Base-by-base conservation (phyloP, 2,888 invertebrate genomes). In the Tricholauxania praeusta region DNA sequence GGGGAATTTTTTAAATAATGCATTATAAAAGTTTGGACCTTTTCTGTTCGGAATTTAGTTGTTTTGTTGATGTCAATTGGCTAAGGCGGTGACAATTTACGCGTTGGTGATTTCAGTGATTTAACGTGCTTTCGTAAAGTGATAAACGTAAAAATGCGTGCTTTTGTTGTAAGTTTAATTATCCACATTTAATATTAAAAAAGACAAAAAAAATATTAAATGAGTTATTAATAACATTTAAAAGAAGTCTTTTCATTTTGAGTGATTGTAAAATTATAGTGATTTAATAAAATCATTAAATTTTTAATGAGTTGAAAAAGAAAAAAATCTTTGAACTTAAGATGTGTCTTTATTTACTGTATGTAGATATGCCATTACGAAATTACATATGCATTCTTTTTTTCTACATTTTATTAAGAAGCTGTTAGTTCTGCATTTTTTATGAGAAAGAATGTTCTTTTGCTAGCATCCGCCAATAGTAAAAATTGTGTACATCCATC, bases 11-110 rank as follows among this genome's bases (percentile, higher is more conserved):
- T 74, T 72, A 66, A 60, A 47, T 72, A 71, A 62, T 78, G 77
- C 76, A 78, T 82, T 86, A 86, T 85, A 86, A 81, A 82, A 84
- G 84, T 81, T 82, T 82, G 80, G 77, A 76, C 78, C 74, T 74
- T 64, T 77, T 76, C 79, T 84, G 81, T 81, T 82, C 81, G 82
- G 79, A 82, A 82, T 85, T 86, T 86, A 86, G 86, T 86, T 83
- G 82, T 79, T 82, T 82, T 80, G 79, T 77, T 81, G 78, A 80
- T 80, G 83, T 80, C 84, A 80, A 78, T 79, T 76, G 77, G 76
- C 79, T 79, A 78, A 81, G 83, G 82, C 80, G 68, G 75, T 78
- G 78, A 74, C 73, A 77, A 60, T 66, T 39, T 51, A 60, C 39
- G 71, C 53, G 67, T 65, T 60, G 64, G 49, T 17, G 70, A 71